These are phyloP conservation scores for Desoria tigrina DNA, from an alignment of 2,888 invertebrate species.

Conservation along the genomic window DNA sequence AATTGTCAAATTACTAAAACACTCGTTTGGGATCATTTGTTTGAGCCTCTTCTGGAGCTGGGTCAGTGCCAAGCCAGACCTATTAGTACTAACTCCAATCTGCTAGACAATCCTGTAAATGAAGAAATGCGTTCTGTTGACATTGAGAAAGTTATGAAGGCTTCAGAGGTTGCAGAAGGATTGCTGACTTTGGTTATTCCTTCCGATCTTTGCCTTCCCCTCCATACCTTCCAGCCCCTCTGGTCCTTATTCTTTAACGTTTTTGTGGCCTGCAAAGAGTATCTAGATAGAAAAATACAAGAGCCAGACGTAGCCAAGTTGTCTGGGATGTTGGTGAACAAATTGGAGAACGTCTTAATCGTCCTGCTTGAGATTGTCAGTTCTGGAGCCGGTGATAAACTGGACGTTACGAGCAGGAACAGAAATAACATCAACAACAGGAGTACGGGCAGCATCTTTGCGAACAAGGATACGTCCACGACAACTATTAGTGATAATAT, in stretches of 20 bases:
- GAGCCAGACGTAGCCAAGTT: constrained; percentile 34
- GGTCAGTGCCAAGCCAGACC: constrained; percentile 19
- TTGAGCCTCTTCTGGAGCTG: constrained; percentile 23
- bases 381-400: constrained; percentile 28
- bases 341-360: constrained; percentile 38
- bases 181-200: constrained; percentile 26
- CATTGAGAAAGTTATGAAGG: constrained; percentile 18
- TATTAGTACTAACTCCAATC: neutral
- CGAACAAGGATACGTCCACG: neutral
- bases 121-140: neutral
- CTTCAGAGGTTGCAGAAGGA: constrained; percentile 19
- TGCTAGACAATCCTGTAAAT: neutral
- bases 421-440: neutral
- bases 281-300: constrained; percentile 38
- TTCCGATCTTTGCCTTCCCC: constrained; percentile 26
- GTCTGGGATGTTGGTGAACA: constrained; percentile 27
- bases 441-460: neutral
- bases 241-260: constrained; percentile 40
- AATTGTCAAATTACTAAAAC: constrained; percentile 27
- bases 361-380: constrained; percentile 36
- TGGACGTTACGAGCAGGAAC: neutral
- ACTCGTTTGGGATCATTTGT: constrained; percentile 30
- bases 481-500: neutral
- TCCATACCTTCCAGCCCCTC: constrained; percentile 32
- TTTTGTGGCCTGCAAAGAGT: constrained; percentile 39